These are phyloP conservation scores for sheep (Ovis aries) DNA, from an alignment of 2,113 vertebrate species.

Conservation along the genomic window DNA sequence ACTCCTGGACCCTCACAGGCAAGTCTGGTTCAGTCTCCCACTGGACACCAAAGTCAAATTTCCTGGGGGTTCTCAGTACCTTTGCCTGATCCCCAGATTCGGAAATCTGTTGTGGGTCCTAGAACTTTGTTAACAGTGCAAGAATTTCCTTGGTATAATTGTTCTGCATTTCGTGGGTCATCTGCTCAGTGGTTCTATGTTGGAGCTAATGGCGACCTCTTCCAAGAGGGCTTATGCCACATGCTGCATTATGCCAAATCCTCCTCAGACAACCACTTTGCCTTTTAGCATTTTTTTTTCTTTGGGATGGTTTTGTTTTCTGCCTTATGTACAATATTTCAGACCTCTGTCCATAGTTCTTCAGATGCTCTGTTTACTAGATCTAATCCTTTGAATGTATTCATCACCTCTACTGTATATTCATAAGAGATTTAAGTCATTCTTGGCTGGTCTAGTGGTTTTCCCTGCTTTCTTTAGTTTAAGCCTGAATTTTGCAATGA, in stretches of 20 bases:
- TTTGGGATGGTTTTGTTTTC: not conserved
- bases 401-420: not conserved
- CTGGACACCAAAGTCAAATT: not conserved
- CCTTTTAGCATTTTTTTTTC: not conserved
- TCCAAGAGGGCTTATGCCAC: not conserved
- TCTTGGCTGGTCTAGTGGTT: not conserved
- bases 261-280: not conserved
- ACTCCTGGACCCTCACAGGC: no score
- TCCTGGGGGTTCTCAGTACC: not conserved
- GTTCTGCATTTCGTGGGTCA: not conserved
- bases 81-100: not conserved
- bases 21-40: no score
- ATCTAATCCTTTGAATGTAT: not conserved
- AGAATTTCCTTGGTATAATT: not conserved
- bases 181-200: fast-evolving
- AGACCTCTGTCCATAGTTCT: not conserved
- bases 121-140: not conserved
- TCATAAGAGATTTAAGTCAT: not conserved
- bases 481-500: not conserved
- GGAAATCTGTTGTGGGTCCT: not conserved
- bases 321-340: not conserved
- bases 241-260: not conserved
- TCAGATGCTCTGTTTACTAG: not conserved
- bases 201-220: not conserved
- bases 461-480: not conserved